phyloP scores from a whole-genome alignment of 1,140 invertebrate species.

The Micrasema minimum region DNA sequence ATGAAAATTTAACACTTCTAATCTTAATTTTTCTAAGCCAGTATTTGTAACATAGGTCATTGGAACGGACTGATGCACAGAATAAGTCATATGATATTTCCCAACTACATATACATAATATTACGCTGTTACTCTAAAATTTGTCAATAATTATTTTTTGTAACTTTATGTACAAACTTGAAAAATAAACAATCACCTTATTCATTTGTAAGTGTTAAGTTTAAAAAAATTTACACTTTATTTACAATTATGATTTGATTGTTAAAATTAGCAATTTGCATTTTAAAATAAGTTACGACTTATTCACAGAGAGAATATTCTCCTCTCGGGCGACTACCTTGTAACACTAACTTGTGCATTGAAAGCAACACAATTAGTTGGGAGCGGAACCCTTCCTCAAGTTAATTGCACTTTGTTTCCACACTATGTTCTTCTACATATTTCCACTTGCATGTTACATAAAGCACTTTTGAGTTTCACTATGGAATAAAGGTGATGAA shows the following conservation, averaged over 20 bases:
- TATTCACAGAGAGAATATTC: slow-evolving; percentile 42
- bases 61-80: slow-evolving; percentile 47
- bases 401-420: slow-evolving; percentile 51
- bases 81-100: background rate
- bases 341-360: background rate
- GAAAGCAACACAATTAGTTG: slow-evolving; percentile 22
- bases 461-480: slow-evolving; percentile 21
- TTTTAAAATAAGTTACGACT: slow-evolving; percentile 44
- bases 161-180: slow-evolving; percentile 44
- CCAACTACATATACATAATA: slow-evolving; percentile 1
- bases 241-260: slow-evolving; percentile 53
- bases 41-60: background rate
- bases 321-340: slow-evolving; percentile 10
- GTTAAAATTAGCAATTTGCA: slow-evolving; percentile 39
- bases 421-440: slow-evolving; percentile 35
- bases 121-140: slow-evolving; percentile 24
- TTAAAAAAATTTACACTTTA: slow-evolving; percentile 44
- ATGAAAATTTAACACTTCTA: too few relatives aligned
- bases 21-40: too few relatives aligned
- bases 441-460: slow-evolving; percentile 14
- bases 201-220: slow-evolving; percentile 35
- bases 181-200: slow-evolving; percentile 46
- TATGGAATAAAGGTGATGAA: background rate
- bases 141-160: slow-evolving; percentile 13
- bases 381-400: slow-evolving; percentile 1